Percentiles rank a stretch among this genome's conserved stretches.
phyloP scores from a whole-genome alignment of 2,797 vertebrate species.

The Eupleurogrammus muticus region DNA sequence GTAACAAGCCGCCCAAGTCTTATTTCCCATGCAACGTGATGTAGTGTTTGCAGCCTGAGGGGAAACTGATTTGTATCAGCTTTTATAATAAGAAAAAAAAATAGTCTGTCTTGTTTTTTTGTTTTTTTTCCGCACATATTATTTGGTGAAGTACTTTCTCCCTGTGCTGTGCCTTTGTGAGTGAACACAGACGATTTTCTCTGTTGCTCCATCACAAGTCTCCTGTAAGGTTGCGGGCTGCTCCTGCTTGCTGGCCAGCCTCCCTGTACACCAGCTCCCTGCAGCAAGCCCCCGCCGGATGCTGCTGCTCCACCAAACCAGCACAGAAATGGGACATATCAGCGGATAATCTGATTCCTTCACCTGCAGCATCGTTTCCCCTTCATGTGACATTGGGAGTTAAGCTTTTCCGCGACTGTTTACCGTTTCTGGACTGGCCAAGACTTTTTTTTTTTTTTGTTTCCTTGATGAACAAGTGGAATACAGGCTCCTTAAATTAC shows the following conservation, averaged over 20 bases:
- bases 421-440: conserved; percentile 10
- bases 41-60: not conserved
- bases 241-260: conserved; percentile 27
- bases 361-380: conserved; percentile 50
- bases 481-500: conserved; percentile 36
- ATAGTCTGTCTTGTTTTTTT: not conserved
- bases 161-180: not conserved
- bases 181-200: conserved; percentile 8
- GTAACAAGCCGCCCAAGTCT: too few relatives aligned
- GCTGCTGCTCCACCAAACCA: not conserved
- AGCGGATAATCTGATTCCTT: conserved; percentile 12
- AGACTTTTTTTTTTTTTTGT: conserved; percentile 1
- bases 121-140: not conserved
- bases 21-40: not conserved
- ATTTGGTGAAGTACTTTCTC: conserved; percentile 13
- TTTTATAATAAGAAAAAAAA: not conserved
- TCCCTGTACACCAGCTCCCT: conserved; percentile 37
- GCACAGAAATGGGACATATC: not conserved
- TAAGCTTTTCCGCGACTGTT: conserved; percentile 42
- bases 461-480: conserved; percentile 41
- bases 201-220: conserved; percentile 10
- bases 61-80: not conserved
- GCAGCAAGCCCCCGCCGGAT: not conserved
- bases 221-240: conserved; percentile 30
- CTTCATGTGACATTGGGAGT: conserved; percentile 73